These are phyloP conservation scores for Zaprionus ornatus DNA, from an alignment of 1,140 invertebrate species.

Conservation along the genomic window DNA sequence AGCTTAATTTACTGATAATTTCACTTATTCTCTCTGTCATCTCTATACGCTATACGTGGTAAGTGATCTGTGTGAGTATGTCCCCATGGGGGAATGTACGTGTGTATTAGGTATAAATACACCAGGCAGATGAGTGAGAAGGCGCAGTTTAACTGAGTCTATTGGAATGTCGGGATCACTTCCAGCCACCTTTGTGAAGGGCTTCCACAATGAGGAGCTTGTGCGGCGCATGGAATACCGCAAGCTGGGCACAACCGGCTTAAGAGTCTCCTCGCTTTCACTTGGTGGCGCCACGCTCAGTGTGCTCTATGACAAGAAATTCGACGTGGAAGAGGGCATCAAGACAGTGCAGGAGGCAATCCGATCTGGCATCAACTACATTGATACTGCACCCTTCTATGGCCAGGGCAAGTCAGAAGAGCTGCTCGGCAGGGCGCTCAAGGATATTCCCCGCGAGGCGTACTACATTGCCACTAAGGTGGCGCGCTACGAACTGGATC, in stretches of 20 bases:
- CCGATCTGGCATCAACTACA: slow-evolving; percentile 93
- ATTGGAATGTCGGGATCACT: slow-evolving; percentile 52
- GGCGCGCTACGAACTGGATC: slow-evolving; percentile 91
- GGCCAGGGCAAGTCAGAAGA: slow-evolving; percentile 93
- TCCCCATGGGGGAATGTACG: not conserved
- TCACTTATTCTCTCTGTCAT: not conserved
- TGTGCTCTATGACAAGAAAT: slow-evolving; percentile 50
- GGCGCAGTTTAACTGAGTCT: slow-evolving; percentile 10
- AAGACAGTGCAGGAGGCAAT: slow-evolving; percentile 89
- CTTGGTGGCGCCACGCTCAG: slow-evolving; percentile 84
- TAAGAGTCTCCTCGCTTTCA: slow-evolving; percentile 86
- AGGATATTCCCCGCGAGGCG: slow-evolving; percentile 90
- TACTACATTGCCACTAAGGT: slow-evolving; percentile 98
- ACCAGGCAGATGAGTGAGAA: not conserved
- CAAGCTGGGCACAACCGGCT: slow-evolving; percentile 85
- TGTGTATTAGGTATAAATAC: slow-evolving; percentile 18
- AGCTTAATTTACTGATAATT: not conserved
- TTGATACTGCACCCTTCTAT: slow-evolving; percentile 96
- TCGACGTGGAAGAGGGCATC: slow-evolving; percentile 87
- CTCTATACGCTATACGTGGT: not conserved
- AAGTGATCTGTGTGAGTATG: not conserved
- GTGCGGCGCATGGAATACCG: slow-evolving; percentile 86
- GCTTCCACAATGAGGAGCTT: slow-evolving; percentile 86
- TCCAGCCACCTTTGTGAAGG: slow-evolving; percentile 85
- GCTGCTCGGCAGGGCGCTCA: slow-evolving; percentile 92